These are phyloP conservation scores for Orgyia antiqua DNA, from an alignment of 2,888 invertebrate species.

Conservation along the genomic window DNA sequence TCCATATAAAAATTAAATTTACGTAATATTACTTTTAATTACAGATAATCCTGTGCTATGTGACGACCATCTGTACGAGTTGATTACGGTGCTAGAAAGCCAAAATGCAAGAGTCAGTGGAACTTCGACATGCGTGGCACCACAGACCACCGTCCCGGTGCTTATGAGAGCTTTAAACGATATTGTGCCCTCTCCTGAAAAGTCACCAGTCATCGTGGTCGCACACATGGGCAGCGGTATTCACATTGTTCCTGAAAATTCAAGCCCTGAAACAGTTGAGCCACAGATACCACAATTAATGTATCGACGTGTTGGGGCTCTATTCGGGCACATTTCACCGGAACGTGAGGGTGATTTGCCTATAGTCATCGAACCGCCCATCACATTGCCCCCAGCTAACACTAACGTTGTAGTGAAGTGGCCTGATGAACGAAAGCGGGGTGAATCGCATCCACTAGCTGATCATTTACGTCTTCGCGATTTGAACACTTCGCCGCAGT, in stretches of 20 bases:
- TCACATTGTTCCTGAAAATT: conserved; percentile 28
- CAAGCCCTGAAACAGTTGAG: conserved; percentile 25
- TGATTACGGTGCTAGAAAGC: conserved; percentile 83
- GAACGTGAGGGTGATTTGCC: conserved; percentile 57
- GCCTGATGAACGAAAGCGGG: conserved; percentile 49
- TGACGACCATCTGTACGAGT: conserved; percentile 83
- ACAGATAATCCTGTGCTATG: conserved; percentile 90
- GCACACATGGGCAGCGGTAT: conserved; percentile 40
- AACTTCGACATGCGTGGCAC: conserved; percentile 74
- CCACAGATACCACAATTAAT: conserved; percentile 40
- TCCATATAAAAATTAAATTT: too few relatives aligned
- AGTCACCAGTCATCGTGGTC: conserved; percentile 48
- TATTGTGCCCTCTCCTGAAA: conserved; percentile 39
- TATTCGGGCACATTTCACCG: conserved; percentile 57
- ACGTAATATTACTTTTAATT: conserved; percentile 35
- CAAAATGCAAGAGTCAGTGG: conserved; percentile 86
- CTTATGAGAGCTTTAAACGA: conserved; percentile 60
- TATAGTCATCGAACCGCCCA: conserved; percentile 61
- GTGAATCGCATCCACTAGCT: conserved; percentile 49
- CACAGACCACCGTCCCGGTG: conserved; percentile 48
- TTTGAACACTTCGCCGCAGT: conserved; percentile 55
- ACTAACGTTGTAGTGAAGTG: conserved; percentile 62
- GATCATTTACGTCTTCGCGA: conserved; percentile 58
- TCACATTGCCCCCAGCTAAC: conserved; percentile 54
- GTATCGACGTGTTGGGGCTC: conserved; percentile 56